A percentile compares a stretch with the other conserved stretches of the same genome.
Evolutionary conservation across 2,888 invertebrate genomes (phyloP).

Genomic region (Cryptocheilus praepositus): DNA sequence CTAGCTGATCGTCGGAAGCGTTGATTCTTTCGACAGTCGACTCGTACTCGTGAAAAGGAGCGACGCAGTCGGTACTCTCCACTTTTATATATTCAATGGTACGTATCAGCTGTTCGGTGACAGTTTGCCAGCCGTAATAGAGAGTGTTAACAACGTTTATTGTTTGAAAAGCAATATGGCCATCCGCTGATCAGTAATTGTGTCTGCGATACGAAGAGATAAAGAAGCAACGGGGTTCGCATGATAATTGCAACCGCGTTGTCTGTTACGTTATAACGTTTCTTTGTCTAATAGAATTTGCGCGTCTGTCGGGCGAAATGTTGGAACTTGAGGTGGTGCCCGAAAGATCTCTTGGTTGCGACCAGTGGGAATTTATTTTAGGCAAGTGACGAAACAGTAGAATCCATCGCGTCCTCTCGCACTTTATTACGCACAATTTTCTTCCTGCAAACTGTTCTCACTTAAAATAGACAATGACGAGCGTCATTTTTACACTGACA

Average conservation of each 20-base stretch:
- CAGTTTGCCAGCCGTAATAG: conserved; percentile 67
- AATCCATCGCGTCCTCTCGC: conserved; percentile 37
- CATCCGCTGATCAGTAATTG: conserved; percentile 68
- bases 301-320: conserved; percentile 77
- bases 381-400: conserved; percentile 80
- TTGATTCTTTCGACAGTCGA: no score
- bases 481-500: neutral
- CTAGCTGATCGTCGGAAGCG: neutral
- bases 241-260: conserved; percentile 58
- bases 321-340: conserved; percentile 97
- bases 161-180: conserved; percentile 73
- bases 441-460: neutral
- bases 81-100: conserved; percentile 29
- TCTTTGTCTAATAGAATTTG: conserved; percentile 31
- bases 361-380: conserved; percentile 98
- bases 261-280: conserved; percentile 45
- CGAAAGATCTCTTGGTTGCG: conserved; percentile 95
- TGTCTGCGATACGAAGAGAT: conserved; percentile 54
- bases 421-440: conserved; percentile 58
- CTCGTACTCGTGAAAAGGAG: no score
- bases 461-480: neutral
- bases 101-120: conserved; percentile 72
- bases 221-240: conserved; percentile 72
- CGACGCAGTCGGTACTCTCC: conserved; percentile 25
- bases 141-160: conserved; percentile 48